These are phyloP conservation scores for Eubucco bourcierii DNA, from an alignment of 2,113 vertebrate genomes.

Conservation along the genomic window DNA sequence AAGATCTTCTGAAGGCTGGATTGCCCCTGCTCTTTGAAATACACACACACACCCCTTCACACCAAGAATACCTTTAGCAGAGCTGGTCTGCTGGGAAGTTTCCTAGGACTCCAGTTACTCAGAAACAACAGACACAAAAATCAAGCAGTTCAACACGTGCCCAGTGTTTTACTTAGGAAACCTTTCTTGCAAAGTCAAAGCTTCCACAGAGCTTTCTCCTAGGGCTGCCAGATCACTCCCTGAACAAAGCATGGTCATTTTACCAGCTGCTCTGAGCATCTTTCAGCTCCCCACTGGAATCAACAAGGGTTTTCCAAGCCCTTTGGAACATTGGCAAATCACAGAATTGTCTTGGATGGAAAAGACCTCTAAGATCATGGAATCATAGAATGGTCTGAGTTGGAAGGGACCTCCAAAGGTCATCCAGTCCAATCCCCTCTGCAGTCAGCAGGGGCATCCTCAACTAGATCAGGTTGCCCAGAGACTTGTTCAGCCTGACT, in stretches of 20 bases:
- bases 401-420: too few relatives aligned
- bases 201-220: not conserved
- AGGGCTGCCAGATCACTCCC: not conserved
- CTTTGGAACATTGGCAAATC: too few relatives aligned
- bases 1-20: not conserved
- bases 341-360: too few relatives aligned
- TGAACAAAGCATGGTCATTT: not conserved
- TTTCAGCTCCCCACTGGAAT: not conserved
- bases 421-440: too few relatives aligned
- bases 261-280: not conserved
- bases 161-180: not conserved
- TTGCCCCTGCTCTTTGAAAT: not conserved
- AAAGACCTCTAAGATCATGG: too few relatives aligned
- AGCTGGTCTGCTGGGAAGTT: not conserved
- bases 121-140: not conserved
- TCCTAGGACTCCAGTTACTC: not conserved
- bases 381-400: too few relatives aligned
- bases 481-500: too few relatives aligned
- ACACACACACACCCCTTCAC: rapidly evolving
- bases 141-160: not conserved
- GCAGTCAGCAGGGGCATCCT: too few relatives aligned
- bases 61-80: not conserved
- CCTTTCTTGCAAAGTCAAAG: not conserved
- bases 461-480: too few relatives aligned
- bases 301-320: not conserved